These are phyloP conservation scores for Ailuropoda melanoleuca DNA, from an alignment of 2,113 vertebrate genomes.

Conservation along the genomic window DNA sequence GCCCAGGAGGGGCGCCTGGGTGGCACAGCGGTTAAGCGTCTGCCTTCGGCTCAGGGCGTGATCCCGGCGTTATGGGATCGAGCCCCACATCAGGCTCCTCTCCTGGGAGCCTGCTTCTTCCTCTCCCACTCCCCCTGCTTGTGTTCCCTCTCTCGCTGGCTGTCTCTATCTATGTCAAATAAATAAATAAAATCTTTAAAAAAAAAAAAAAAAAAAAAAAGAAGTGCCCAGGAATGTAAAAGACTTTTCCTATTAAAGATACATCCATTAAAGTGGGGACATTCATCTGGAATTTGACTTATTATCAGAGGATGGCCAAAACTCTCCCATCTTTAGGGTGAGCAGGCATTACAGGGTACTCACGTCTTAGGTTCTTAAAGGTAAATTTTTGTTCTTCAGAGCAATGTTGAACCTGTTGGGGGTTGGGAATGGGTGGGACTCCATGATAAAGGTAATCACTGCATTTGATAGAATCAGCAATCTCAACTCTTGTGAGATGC, in stretches of 20 bases:
- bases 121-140: no score
- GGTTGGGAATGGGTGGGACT: background rate
- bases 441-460: background rate
- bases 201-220: no score
- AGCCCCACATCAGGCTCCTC: no score
- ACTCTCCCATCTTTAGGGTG: background rate
- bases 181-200: no score
- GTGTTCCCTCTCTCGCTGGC: no score
- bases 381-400: background rate
- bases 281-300: background rate
- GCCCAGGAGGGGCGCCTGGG: no score
- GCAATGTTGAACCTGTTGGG: background rate
- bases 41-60: no score
- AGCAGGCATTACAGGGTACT: background rate
- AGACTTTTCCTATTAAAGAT: background rate
- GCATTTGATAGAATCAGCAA: background rate
- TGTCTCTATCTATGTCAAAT: no score
- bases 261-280: background rate
- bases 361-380: background rate
- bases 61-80: no score
- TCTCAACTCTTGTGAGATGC: background rate
- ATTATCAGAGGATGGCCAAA: background rate
- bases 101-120: no score
- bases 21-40: no score
- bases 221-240: background rate